phyloP scores from a whole-genome alignment of 2,888 invertebrate species.

The Caenorhabditis becei region DNA sequence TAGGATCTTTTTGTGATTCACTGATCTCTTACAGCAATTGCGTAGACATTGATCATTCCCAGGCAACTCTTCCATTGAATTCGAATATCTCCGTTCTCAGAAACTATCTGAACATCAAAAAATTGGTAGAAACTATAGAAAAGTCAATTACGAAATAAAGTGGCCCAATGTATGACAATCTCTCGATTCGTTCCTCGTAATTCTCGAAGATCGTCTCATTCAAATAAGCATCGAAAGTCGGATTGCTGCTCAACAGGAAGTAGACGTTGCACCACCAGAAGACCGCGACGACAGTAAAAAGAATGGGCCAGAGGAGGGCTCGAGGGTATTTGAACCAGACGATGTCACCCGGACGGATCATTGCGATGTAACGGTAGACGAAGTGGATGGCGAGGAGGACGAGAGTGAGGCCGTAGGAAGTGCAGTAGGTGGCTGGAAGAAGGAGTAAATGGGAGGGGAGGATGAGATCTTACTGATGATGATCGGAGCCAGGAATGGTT shows the following conservation, averaged over 20 bases:
- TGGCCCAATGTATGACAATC: constrained; percentile 48
- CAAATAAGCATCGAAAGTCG: constrained; percentile 32
- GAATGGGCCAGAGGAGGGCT: constrained; percentile 29
- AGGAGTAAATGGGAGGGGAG: no score
- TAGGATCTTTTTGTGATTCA: background rate
- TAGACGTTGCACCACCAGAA: constrained; percentile 57
- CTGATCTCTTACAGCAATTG: constrained; percentile 21
- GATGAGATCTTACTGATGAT: constrained; percentile 35
- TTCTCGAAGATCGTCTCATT: constrained; percentile 35
- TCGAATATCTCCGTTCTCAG: constrained; percentile 10
- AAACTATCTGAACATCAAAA: constrained; percentile 26
- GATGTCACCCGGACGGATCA: constrained; percentile 35
- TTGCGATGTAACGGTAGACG: constrained; percentile 47
- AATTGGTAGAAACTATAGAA: no score
- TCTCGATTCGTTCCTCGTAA: constrained; percentile 46
- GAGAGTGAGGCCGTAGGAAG: constrained; percentile 42
- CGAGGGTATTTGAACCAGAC: constrained; percentile 38
- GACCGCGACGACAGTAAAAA: constrained; percentile 26
- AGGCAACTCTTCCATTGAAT: constrained; percentile 50
- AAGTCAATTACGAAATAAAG: constrained; percentile 38
- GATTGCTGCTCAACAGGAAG: constrained; percentile 36
- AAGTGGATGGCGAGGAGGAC: constrained; percentile 50
- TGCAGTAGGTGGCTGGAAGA: constrained; percentile 42
- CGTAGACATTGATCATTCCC: constrained; percentile 45
- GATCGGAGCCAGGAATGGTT: constrained; percentile 39